phyloP scores from a whole-genome alignment of 2,888 invertebrate genomes.

The Emmelina monodactyla region DNA sequence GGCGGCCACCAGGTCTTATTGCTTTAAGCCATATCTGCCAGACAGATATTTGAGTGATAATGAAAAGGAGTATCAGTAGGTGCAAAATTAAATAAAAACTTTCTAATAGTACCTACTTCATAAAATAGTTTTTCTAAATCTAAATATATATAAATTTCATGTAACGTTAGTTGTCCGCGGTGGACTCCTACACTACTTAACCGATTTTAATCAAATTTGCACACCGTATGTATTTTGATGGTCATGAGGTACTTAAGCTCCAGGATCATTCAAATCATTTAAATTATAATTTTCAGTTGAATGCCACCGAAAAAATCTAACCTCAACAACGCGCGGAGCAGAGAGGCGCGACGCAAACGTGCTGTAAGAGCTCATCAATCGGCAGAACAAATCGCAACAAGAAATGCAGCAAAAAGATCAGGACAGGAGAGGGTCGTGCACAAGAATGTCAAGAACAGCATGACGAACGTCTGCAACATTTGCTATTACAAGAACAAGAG shows the following conservation, averaged over 20 bases:
- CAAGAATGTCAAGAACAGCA: slow-evolving; percentile 4
- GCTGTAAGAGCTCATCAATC: slow-evolving; percentile 1
- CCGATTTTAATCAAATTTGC: background rate
- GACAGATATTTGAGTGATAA: no score
- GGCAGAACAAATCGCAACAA: slow-evolving; percentile 1
- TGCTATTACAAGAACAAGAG: slow-evolving; percentile 17
- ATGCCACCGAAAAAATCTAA: slow-evolving; percentile 2
- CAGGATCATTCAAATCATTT: background rate
- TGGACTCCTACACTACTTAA: background rate
- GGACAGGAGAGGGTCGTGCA: slow-evolving; percentile 2
- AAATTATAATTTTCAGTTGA: slow-evolving; percentile 1
- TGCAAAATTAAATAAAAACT: no score
- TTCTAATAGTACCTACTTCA: no score
- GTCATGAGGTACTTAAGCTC: background rate
- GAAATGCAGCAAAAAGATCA: slow-evolving; percentile 3
- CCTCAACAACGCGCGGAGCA: slow-evolving; percentile 1
- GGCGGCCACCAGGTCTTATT: no score
- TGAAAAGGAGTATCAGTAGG: no score
- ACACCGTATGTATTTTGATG: background rate
- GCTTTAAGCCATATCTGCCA: no score
- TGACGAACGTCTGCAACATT: slow-evolving; percentile 1
- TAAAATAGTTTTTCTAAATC: no score
- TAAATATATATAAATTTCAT: background rate
- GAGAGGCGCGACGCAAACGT: slow-evolving; percentile 2
- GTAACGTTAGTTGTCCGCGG: background rate